These are phyloP conservation scores for Hirtodrosophila histrioides DNA, from an alignment of 2,888 invertebrate genomes.

Conservation along the genomic window DNA sequence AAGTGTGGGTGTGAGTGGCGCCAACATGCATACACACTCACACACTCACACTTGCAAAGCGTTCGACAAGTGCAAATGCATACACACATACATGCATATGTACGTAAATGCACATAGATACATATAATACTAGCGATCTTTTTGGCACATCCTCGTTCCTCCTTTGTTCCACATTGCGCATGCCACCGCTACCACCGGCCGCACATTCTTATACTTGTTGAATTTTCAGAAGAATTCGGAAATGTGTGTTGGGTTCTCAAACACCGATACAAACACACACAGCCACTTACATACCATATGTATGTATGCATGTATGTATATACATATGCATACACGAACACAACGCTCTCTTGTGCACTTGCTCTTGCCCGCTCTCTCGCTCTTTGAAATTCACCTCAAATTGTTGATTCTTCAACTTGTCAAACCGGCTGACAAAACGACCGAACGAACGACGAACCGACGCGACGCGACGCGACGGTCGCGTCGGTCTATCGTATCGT, in stretches of 20 bases:
- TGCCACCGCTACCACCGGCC: conserved; percentile 10
- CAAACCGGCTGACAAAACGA: conserved; percentile 77
- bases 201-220: conserved; percentile 49
- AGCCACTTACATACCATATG: background rate
- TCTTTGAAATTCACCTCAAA: conserved; percentile 71
- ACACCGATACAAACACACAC: conserved; percentile 15
- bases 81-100: conserved; percentile 10
- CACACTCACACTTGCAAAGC: conserved; percentile 17
- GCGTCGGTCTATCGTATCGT: conserved; percentile 54
- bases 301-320: too few species aligned
- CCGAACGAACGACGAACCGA: conserved; percentile 61
- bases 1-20: conserved; percentile 52
- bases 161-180: conserved; percentile 33
- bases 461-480: conserved; percentile 34
- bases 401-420: conserved; percentile 80
- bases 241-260: conserved; percentile 43
- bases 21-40: conserved; percentile 25
- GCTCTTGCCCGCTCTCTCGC: conserved; percentile 38
- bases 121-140: conserved; percentile 20
- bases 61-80: conserved; percentile 18
- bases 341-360: conserved; percentile 55
- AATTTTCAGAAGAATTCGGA: conserved; percentile 62
- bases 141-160: conserved; percentile 30
- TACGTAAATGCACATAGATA: background rate
- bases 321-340: background rate